Conservation (phyloP, 2,888 invertebrate genomes). For the Tetranychus truncatus region DNA sequence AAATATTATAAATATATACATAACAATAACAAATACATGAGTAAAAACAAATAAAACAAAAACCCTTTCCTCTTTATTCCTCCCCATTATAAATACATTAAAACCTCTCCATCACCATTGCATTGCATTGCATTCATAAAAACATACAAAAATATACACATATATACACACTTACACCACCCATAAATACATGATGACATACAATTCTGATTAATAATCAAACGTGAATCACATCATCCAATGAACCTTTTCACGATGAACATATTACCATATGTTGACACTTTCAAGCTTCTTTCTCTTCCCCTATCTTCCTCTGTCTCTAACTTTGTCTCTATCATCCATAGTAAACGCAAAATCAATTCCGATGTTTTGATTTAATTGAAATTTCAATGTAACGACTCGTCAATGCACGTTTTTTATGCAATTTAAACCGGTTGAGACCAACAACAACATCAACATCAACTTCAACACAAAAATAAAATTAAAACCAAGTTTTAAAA, state of each 20-base stretch:
- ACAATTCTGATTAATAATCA: constrained; percentile 1
- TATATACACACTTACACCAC: background rate
- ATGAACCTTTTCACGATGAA: background rate
- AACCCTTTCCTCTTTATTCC: background rate
- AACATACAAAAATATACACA: background rate
- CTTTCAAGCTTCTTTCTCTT: background rate
- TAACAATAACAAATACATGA: background rate
- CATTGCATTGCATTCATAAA: background rate
- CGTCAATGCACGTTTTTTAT: constrained; percentile 1
- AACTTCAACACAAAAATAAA: background rate
- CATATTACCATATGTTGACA: background rate
- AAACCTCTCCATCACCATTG: background rate
- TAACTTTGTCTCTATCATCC: background rate
- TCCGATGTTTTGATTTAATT: background rate
- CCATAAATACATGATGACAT: background rate
- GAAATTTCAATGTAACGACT: background rate
- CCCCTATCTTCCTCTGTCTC: background rate
- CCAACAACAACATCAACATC: background rate
- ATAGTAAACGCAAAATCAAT: background rate
- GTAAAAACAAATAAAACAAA: background rate
- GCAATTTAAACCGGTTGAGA: background rate
- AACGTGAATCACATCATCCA: background rate
- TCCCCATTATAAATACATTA: background rate
- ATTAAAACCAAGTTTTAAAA: background rate
- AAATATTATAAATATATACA: constrained; percentile 1